Evolutionary conservation across 2,113 vertebrate genomes (phyloP).

Genomic region (Gambusia affinis): DNA sequence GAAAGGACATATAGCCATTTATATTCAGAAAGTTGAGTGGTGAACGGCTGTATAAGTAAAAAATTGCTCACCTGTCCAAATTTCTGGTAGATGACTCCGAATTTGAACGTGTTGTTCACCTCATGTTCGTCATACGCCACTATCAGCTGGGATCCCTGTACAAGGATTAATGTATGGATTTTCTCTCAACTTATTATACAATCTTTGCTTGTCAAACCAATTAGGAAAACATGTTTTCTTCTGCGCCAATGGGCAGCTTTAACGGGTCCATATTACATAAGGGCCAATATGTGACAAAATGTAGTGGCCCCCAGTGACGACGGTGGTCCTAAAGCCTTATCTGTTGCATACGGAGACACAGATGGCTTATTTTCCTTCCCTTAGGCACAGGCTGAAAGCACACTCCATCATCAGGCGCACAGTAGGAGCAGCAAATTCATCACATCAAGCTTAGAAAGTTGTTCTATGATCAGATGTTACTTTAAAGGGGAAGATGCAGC

Average conservation of each 20-base stretch:
- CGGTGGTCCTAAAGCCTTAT: slow-evolving; percentile 21
- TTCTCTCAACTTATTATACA: slow-evolving; percentile 1
- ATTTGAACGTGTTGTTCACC: slow-evolving; percentile 98
- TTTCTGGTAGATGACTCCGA: slow-evolving; percentile 95
- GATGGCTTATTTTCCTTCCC: slow-evolving; percentile 59
- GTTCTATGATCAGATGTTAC: slow-evolving; percentile 2
- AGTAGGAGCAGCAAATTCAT: slow-evolving; percentile 32
- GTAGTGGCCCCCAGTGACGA: slow-evolving; percentile 35
- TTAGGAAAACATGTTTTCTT: slow-evolving; percentile 36
- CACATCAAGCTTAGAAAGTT: slow-evolving; percentile 25
- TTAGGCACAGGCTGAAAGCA: slow-evolving; percentile 49
- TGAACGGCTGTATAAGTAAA: not conserved
- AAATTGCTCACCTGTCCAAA: slow-evolving; percentile 89
- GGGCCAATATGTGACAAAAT: slow-evolving; percentile 52
- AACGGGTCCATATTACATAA: slow-evolving; percentile 37
- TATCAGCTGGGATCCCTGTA: slow-evolving; percentile 93
- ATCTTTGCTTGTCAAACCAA: not conserved
- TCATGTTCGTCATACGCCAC: slow-evolving; percentile 96
- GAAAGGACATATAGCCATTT: not conserved
- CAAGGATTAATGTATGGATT: slow-evolving; percentile 13
- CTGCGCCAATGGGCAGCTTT: slow-evolving; percentile 26
- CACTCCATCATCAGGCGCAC: slow-evolving; percentile 42
- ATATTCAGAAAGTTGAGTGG: not conserved
- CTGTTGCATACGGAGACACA: slow-evolving; percentile 50
- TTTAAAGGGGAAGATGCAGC: slow-evolving; percentile 15